Percentiles rank a stretch among this genome's conserved stretches.
Conservation (phyloP, 2,113 vertebrate genomes). For the Okapia johnstoni region DNA sequence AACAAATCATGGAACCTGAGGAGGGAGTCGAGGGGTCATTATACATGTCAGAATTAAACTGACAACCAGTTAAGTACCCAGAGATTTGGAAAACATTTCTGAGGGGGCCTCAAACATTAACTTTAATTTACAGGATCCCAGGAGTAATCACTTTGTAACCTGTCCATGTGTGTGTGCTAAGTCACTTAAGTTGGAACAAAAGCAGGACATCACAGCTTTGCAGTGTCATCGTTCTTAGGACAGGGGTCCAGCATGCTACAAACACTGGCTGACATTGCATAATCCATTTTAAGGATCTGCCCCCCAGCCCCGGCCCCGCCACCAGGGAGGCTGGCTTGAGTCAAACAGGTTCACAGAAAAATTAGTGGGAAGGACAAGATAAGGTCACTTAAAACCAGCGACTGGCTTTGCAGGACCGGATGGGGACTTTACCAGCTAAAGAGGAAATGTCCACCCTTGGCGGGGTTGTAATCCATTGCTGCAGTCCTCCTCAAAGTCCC, state of each 20-base stretch:
- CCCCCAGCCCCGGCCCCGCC: neutral
- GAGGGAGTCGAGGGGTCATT: neutral
- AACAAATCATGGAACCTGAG: neutral
- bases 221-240: neutral
- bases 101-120: neutral
- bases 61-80: neutral
- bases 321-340: neutral
- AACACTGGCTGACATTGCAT: neutral
- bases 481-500: neutral
- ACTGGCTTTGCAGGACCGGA: neutral
- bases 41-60: neutral
- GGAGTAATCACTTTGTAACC: neutral
- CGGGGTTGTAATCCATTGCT: neutral
- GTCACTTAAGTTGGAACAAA: neutral
- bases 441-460: neutral
- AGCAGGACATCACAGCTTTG: neutral
- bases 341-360: slow-evolving; percentile 26
- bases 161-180: neutral
- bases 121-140: neutral
- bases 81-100: neutral
- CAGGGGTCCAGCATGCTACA: neutral
- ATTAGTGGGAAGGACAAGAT: neutral
- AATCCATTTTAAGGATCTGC: neutral
- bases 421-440: neutral
- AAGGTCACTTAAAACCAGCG: slow-evolving; percentile 22